Base-by-base conservation (phyloP, 2,888 invertebrate genomes). In the Drosophila prostipennis region DNA sequence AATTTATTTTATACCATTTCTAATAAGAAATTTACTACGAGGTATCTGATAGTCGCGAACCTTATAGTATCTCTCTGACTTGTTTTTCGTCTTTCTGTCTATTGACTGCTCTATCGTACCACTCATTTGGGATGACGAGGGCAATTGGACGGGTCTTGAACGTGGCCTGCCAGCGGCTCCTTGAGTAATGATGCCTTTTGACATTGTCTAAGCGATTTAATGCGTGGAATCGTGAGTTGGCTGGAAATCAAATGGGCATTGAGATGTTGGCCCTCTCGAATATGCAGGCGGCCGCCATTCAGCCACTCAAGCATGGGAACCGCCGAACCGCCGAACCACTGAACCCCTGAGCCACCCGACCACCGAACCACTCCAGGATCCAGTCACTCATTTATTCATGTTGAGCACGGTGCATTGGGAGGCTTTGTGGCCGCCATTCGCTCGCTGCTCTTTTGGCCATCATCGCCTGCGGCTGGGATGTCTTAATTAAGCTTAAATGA, bases 401-500 rank as follows among this genome's bases (percentile, higher is more conserved):
- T 82, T 65, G 72, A 19, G 53, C 51, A 59, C 61, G 72, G 76
- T 81, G 85, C 80, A 84, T 59, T 72, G 77, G 69, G 77, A 72
- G 70, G 82, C 76, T 70, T 63, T 63, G 60, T 49, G 63, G 63
- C 45, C 29, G 63, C 26, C 37, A 19, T 19, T 39, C 16, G 14
- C 32, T 39, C 39, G 32, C 46, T 42, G 55, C 55, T 48, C 55
- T 54, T 42, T 60, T 71, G 71, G 63, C 63, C 42, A 61, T 77
- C 73, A 70, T 69, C 53, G 75, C 59, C 72, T 82, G 83, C 67
- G 83, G 81, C 70, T 77, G 80, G 75, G 81, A 75, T 78, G 77
- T 86, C 87, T 89, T 89, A 89, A 89, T 89, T 89, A 89, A 89
- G 89, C 85, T 78, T 86, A 89, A 89, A 89, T 89, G 89, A 89